Conservation (phyloP, 2,797 vertebrate genomes). For the Triplophysa bombifrons region DNA sequence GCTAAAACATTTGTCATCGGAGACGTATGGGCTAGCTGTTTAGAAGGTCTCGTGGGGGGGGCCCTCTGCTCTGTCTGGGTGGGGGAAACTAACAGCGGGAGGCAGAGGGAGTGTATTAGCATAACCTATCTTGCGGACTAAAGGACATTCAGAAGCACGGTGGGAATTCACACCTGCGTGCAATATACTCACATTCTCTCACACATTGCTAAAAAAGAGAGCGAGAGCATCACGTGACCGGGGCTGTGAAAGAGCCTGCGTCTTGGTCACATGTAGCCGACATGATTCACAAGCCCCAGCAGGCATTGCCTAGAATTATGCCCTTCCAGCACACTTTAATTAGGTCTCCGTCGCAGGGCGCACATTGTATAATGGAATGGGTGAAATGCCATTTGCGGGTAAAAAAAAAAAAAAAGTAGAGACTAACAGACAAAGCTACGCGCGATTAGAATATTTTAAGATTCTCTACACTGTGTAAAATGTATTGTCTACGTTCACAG, state of each 20-base stretch:
- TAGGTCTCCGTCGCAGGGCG: constrained; percentile 30
- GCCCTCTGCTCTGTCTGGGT: neutral
- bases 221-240: constrained; percentile 38
- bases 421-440: constrained; percentile 2
- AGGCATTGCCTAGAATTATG: constrained; percentile 44
- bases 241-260: constrained; percentile 27
- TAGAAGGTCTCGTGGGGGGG: constrained; percentile 1
- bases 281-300: constrained; percentile 51
- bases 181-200: constrained; percentile 47
- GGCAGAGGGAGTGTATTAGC: constrained; percentile 29
- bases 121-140: constrained; percentile 38
- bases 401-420: neutral
- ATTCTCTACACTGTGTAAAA: neutral
- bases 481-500: neutral
- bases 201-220: constrained; percentile 20
- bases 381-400: constrained; percentile 17
- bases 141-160: constrained; percentile 48
- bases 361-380: constrained; percentile 26
- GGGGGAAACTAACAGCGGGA: neutral
- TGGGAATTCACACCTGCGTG: constrained; percentile 57
- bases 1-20: neutral
- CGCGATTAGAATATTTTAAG: neutral
- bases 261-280: constrained; percentile 49
- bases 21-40: neutral
- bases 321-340: constrained; percentile 45